phyloP scores from a whole-genome alignment of 2,888 invertebrate genomes.

The Rhamphomyia laevipes region DNA sequence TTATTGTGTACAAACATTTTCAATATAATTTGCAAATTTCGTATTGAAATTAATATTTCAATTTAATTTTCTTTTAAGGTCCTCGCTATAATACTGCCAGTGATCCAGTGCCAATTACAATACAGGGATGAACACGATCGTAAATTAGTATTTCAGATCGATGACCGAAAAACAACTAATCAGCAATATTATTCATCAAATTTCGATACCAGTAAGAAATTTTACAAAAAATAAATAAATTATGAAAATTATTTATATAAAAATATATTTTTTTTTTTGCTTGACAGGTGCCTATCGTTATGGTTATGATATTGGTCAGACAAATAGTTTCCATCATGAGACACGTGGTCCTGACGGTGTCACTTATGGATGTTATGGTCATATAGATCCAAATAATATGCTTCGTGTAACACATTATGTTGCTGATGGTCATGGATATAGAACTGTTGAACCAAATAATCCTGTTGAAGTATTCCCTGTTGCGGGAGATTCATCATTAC shows the following conservation, averaged over 20 bases:
- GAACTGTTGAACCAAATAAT: conserved; percentile 57
- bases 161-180: conserved; percentile 57
- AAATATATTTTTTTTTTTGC: not conserved
- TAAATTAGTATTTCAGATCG: conserved; percentile 59
- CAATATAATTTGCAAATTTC: too few species aligned
- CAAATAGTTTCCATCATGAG: conserved; percentile 70
- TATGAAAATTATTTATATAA: conserved; percentile 2
- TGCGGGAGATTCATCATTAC: conserved; percentile 15
- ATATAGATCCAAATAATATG: conserved; percentile 54
- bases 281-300: conserved; percentile 57
- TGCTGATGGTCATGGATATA: conserved; percentile 65
- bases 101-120: conserved; percentile 16
- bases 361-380: conserved; percentile 71
- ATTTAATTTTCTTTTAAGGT: conserved; percentile 34
- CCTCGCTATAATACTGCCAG: conserved; percentile 38
- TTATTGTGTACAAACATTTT: too few species aligned
- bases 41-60: too few species aligned
- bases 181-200: conserved; percentile 66
- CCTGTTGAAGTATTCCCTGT: conserved; percentile 48
- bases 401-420: conserved; percentile 63
- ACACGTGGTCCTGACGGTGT: conserved; percentile 62
- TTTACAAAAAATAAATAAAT: conserved; percentile 15
- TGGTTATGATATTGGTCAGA: conserved; percentile 64
- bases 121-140: conserved; percentile 34
- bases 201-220: conserved; percentile 57